These are phyloP conservation scores for Siphonodentalium dalli DNA, from an alignment of 2,888 invertebrate genomes.

Conservation along the genomic window DNA sequence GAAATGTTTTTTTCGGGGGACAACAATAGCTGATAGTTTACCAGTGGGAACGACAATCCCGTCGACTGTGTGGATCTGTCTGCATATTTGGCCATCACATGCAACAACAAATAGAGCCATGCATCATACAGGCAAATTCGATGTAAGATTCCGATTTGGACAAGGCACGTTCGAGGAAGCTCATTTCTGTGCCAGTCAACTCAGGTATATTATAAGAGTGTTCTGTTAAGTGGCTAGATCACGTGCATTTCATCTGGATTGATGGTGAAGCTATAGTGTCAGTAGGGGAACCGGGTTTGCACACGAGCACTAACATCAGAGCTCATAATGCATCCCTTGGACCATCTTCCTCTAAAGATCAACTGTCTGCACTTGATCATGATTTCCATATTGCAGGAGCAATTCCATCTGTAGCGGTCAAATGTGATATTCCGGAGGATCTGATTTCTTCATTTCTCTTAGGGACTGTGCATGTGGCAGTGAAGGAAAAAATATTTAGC, in stretches of 20 bases:
- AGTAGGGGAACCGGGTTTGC: slow-evolving; percentile 4
- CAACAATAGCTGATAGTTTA: not conserved
- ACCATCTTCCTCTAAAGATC: not conserved
- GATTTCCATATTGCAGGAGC: slow-evolving; percentile 12
- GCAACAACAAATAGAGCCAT: not conserved
- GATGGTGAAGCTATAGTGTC: slow-evolving; percentile 12
- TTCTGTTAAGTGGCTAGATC: slow-evolving; percentile 1
- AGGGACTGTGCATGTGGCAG: no score
- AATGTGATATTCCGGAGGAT: no score
- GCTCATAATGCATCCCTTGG: slow-evolving; percentile 3
- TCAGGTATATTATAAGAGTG: slow-evolving; percentile 1
- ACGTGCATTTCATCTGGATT: slow-evolving; percentile 1
- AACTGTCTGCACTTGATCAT: slow-evolving; percentile 8
- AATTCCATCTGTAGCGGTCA: slow-evolving; percentile 20
- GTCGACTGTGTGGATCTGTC: slow-evolving; percentile 7
- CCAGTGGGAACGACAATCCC: slow-evolving; percentile 2
- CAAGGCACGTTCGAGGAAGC: slow-evolving; percentile 4
- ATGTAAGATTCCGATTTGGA: slow-evolving; percentile 10
- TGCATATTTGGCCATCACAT: slow-evolving; percentile 15
- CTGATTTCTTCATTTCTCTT: no score
- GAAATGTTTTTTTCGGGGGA: no score
- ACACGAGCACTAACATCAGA: slow-evolving; percentile 1
- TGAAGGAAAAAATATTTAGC: no score
- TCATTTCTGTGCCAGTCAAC: not conserved
- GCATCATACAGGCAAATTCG: slow-evolving; percentile 11